Evolutionary conservation across 2,797 vertebrate genomes (phyloP).

Genomic region (Oreochromis mossambicus): DNA sequence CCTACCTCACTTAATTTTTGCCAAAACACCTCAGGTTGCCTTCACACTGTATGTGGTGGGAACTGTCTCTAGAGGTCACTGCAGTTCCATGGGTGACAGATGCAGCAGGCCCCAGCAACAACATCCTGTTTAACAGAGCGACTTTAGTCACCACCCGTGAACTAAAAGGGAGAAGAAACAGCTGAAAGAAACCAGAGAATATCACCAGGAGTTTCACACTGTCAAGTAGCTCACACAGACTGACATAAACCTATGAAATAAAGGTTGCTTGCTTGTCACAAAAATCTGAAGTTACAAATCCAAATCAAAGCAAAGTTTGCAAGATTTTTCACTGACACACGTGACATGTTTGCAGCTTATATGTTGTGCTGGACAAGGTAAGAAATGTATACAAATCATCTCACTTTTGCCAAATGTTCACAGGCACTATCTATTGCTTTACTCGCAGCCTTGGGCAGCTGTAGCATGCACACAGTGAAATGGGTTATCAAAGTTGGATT

Average conservation of each 20-base stretch:
- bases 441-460: not conserved
- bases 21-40: constrained; percentile 53
- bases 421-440: not conserved
- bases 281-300: constrained; percentile 25
- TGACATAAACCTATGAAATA: constrained; percentile 6
- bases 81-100: constrained; percentile 81
- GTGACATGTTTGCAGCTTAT: constrained; percentile 1
- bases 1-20: constrained; percentile 40
- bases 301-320: constrained; percentile 14
- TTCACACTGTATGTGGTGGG: constrained; percentile 70
- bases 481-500: not conserved
- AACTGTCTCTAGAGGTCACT: constrained; percentile 84
- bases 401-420: not conserved
- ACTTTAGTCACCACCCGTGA: constrained; percentile 57
- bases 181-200: constrained; percentile 28
- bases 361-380: not conserved
- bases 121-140: constrained; percentile 61
- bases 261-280: constrained; percentile 36
- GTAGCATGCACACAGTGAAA: not conserved
- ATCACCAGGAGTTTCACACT: constrained; percentile 31
- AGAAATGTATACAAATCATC: constrained; percentile 4
- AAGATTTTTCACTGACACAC: constrained; percentile 38
- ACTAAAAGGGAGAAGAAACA: constrained; percentile 18
- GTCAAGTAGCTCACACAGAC: constrained; percentile 29
- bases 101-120: constrained; percentile 59